A percentile compares a stretch with the other conserved stretches of the same genome.
Evolutionary conservation across 2,888 invertebrate genomes (phyloP).

Genomic region (Neelides folsomi): DNA sequence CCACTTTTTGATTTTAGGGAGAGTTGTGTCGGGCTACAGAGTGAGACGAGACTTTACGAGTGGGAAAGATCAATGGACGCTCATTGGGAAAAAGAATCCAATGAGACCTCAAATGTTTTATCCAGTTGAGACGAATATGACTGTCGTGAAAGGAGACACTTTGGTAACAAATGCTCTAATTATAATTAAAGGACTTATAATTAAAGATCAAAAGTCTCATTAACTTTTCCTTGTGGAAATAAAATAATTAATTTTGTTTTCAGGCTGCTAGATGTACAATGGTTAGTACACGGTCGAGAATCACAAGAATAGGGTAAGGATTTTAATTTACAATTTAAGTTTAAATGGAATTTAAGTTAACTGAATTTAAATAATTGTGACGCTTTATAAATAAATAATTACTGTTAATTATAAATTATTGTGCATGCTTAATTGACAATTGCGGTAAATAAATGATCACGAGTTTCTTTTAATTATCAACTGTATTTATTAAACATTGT

Average conservation of each 20-base stretch:
- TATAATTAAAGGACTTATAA: too few relatives aligned
- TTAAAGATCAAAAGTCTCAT: too few relatives aligned
- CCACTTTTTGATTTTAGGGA: slow-evolving; percentile 42
- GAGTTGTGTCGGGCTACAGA: slow-evolving; percentile 69
- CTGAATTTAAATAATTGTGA: too few relatives aligned
- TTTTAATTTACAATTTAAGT: too few relatives aligned
- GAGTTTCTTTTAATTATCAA: too few relatives aligned
- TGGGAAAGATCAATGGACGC: slow-evolving; percentile 57
- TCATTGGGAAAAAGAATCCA: slow-evolving; percentile 64
- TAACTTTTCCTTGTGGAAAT: too few relatives aligned
- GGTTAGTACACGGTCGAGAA: slow-evolving; percentile 53
- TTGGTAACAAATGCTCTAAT: slow-evolving; percentile 40
- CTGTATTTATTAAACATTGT: too few relatives aligned
- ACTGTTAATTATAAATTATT: too few relatives aligned
- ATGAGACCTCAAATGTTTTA: slow-evolving; percentile 91
- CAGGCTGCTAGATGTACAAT: slow-evolving; percentile 84
- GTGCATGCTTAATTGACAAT: too few relatives aligned
- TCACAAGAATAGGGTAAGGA: slow-evolving; percentile 60
- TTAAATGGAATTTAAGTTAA: too few relatives aligned
- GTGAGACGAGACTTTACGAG: slow-evolving; percentile 44
- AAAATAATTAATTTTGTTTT: slow-evolving; percentile 17
- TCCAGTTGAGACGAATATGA: slow-evolving; percentile 49
- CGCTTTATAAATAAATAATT: too few relatives aligned
- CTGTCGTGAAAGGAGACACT: slow-evolving; percentile 55
- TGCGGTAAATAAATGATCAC: too few relatives aligned